These are phyloP conservation scores for Polia nebulosa DNA, from an alignment of 2,888 invertebrate species.

Conservation along the genomic window DNA sequence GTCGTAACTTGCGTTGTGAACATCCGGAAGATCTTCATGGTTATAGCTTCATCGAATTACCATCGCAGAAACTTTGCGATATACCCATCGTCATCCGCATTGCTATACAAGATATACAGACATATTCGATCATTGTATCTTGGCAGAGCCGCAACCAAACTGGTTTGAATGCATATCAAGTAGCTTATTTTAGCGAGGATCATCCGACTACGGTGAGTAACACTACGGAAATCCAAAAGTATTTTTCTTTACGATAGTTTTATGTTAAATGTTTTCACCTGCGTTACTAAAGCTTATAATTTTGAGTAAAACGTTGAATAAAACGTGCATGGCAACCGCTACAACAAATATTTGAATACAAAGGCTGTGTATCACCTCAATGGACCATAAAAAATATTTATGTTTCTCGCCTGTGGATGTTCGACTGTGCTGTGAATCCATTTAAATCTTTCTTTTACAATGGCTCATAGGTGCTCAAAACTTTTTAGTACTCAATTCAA, in stretches of 20 bases:
- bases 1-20: slow-evolving; percentile 94
- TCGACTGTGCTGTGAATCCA: slow-evolving; percentile 82
- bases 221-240: slow-evolving; percentile 43
- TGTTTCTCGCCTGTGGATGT: slow-evolving; percentile 86
- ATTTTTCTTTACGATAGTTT: slow-evolving; percentile 49
- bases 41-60: slow-evolving; percentile 94
- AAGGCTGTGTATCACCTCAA: slow-evolving; percentile 90
- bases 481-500: slow-evolving; percentile 70
- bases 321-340: slow-evolving; percentile 82
- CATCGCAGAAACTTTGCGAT: slow-evolving; percentile 96
- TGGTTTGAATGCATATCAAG: slow-evolving; percentile 95
- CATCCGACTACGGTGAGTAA: slow-evolving; percentile 90
- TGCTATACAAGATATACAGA: slow-evolving; percentile 97
- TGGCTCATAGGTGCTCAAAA: slow-evolving; percentile 74
- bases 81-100: slow-evolving; percentile 95
- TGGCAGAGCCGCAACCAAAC: slow-evolving; percentile 98
- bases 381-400: slow-evolving; percentile 91
- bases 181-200: slow-evolving; percentile 94
- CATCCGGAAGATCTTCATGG: slow-evolving; percentile 96
- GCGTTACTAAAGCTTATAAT: slow-evolving; percentile 73
- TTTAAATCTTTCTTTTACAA: slow-evolving; percentile 85
- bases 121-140: slow-evolving; percentile 96
- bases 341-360: slow-evolving; percentile 90
- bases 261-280: slow-evolving; percentile 66
- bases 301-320: slow-evolving; percentile 76